Conservation (phyloP, 2,113 vertebrate genomes). For the Carassius auratus region DNA sequence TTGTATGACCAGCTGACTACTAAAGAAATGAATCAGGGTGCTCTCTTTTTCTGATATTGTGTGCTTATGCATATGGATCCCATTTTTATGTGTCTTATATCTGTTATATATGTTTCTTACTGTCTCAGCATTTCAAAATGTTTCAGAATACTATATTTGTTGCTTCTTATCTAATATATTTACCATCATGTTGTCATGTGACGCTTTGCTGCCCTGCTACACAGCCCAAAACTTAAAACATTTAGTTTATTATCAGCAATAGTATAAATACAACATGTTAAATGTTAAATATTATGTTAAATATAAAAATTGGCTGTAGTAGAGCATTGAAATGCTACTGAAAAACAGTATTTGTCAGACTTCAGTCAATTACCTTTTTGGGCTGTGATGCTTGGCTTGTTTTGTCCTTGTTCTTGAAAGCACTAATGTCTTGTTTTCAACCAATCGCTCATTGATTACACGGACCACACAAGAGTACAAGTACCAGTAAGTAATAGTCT, state of each 20-base stretch:
- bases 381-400: slow-evolving; percentile 74
- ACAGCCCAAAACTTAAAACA: slow-evolving; percentile 65
- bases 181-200: slow-evolving; percentile 80
- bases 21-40: slow-evolving; percentile 43
- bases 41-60: slow-evolving; percentile 51
- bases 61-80: slow-evolving; percentile 60
- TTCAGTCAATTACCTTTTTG: slow-evolving; percentile 15
- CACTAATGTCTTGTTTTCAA: slow-evolving; percentile 88
- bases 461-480: slow-evolving; percentile 81
- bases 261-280: background rate
- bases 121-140: slow-evolving; percentile 63
- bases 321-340: background rate
- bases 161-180: slow-evolving; percentile 68
- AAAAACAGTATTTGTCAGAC: background rate
- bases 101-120: slow-evolving; percentile 66
- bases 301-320: background rate
- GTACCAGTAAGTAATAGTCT: slow-evolving; percentile 80
- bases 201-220: slow-evolving; percentile 71
- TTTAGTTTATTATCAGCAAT: background rate
- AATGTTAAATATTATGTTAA: background rate
- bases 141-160: slow-evolving; percentile 67
- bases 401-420: slow-evolving; percentile 80
- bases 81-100: slow-evolving; percentile 72
- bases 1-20: slow-evolving; percentile 4
- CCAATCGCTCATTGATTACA: slow-evolving; percentile 82